Evolutionary conservation across 1,140 invertebrate genomes (phyloP).

Genomic region (Ceratina japonica): DNA sequence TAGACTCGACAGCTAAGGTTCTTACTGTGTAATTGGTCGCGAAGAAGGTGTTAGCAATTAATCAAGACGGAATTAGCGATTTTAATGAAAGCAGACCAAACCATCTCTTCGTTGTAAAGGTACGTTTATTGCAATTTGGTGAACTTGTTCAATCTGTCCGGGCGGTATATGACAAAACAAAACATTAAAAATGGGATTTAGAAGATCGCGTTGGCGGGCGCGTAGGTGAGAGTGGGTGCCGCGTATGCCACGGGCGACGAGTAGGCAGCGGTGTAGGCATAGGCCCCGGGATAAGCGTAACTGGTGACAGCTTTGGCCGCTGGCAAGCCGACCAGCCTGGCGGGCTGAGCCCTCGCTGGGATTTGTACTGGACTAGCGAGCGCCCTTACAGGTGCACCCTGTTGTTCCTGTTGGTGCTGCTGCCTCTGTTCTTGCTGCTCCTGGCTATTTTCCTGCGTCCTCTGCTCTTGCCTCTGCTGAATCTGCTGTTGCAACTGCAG

Average conservation of each 20-base stretch:
- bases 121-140: conserved; percentile 9
- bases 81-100: not conserved
- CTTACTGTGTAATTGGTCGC: too few species aligned
- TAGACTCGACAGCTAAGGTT: too few species aligned
- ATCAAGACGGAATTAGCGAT: not conserved
- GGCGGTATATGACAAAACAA: not conserved
- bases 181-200: conserved; percentile 47
- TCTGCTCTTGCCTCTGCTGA: conserved; percentile 10
- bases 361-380: conserved; percentile 36
- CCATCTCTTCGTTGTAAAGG: not conserved
- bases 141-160: not conserved
- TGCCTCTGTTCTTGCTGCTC: conserved; percentile 1
- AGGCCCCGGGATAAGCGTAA: conserved; percentile 67
- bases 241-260: conserved; percentile 72
- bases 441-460: not conserved
- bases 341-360: conserved; percentile 24
- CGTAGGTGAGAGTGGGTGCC: conserved; percentile 68
- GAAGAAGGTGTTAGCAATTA: not conserved
- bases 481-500: conserved; percentile 34
- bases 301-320: conserved; percentile 53
- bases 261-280: conserved; percentile 69
- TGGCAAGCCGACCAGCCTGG: conserved; percentile 52
- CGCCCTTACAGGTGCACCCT: conserved; percentile 36
- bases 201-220: conserved; percentile 58
- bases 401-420: conserved; percentile 5